These are phyloP conservation scores for Trididemnum miniatum DNA, from an alignment of 23 tunicate genomes.

Conservation along the genomic window DNA sequence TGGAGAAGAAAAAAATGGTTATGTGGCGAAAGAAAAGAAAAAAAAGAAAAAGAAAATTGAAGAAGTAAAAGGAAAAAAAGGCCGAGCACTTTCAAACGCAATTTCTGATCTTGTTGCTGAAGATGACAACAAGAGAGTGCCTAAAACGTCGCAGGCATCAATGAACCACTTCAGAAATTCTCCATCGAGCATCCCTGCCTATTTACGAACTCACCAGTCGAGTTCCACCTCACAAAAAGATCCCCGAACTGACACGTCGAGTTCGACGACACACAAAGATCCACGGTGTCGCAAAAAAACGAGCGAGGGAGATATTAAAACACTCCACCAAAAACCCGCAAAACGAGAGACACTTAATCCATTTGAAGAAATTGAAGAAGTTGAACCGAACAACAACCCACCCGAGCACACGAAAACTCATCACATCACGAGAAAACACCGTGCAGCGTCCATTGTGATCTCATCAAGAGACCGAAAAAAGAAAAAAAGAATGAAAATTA, in stretches of 20 bases:
- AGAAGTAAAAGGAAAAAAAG: constrained; percentile 35
- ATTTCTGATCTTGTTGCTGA: neutral
- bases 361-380: neutral
- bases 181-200: neutral
- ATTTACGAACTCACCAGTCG: neutral
- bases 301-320: neutral
- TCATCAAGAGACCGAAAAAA: constrained; percentile 18
- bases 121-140: no score
- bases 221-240: no score
- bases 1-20: constrained; percentile 6
- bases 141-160: no score
- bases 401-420: neutral
- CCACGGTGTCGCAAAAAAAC: neutral
- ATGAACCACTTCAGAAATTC: no score
- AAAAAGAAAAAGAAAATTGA: constrained; percentile 16
- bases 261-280: neutral
- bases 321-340: neutral
- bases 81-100: constrained; percentile 44
- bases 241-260: neutral
- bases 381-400: neutral
- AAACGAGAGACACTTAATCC: neutral
- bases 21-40: constrained; percentile 2
- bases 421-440: neutral
- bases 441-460: constrained; percentile 6
- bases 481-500: neutral